phyloP scores from a whole-genome alignment of 2,797 vertebrate species.

The Anabacerthia variegaticeps region DNA sequence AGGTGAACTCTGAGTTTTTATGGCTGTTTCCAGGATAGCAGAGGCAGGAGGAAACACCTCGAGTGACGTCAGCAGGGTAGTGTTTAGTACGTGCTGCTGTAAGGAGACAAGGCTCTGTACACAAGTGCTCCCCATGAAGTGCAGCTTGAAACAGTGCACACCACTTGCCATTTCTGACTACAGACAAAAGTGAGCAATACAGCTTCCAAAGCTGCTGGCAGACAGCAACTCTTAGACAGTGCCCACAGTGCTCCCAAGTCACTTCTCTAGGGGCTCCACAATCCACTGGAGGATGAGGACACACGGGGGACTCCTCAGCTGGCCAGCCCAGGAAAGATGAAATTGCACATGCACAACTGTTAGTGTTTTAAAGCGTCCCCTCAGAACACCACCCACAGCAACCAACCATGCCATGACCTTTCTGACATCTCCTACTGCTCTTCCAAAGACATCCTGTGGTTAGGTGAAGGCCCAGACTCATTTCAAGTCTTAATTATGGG shows the following conservation, averaged over 20 bases:
- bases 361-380: background rate
- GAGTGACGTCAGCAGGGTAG: background rate
- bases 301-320: background rate
- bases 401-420: background rate
- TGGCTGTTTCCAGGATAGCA: background rate
- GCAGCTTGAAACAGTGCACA: background rate
- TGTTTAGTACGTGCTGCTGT: background rate
- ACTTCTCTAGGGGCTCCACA: constrained; percentile 54
- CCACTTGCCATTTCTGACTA: background rate
- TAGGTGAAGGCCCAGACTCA: background rate
- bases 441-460: background rate
- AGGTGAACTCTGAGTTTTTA: background rate
- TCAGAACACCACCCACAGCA: background rate
- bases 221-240: background rate
- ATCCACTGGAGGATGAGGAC: background rate
- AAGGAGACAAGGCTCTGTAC: background rate
- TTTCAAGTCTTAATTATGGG: background rate
- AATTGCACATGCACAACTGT: background rate
- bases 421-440: background rate
- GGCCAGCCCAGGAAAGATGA: constrained; percentile 28
- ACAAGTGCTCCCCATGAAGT: background rate
- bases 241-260: constrained; percentile 16
- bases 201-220: background rate
- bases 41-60: background rate
- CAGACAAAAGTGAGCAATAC: background rate